These are phyloP conservation scores for Synanthedon andrenaeformis DNA, from an alignment of 2,888 invertebrate genomes.

Conservation along the genomic window DNA sequence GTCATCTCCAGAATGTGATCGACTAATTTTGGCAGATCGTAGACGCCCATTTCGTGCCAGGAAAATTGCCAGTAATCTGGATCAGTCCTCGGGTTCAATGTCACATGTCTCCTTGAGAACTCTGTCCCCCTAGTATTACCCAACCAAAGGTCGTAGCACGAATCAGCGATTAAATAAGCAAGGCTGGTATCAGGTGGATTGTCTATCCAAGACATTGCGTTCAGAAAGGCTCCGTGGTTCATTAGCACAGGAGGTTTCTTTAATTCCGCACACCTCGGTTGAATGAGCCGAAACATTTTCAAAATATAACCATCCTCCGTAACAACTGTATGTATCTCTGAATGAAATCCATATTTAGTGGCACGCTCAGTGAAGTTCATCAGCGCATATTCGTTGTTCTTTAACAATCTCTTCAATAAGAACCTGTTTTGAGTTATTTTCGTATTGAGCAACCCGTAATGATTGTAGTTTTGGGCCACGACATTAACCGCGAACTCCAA, in stretches of 20 bases:
- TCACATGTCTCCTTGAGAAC: not conserved
- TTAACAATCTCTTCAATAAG: not conserved
- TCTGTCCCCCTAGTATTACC: not conserved
- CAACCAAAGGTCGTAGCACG: not conserved
- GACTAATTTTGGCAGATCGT: not conserved
- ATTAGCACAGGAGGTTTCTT: not conserved
- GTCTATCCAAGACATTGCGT: not conserved
- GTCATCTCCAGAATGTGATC: not conserved
- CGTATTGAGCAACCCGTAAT: not conserved
- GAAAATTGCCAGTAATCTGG: not conserved
- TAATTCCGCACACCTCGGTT: not conserved
- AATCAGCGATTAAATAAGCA: not conserved
- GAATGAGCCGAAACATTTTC: not conserved
- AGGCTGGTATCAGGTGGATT: not conserved
- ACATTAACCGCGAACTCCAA: not conserved
- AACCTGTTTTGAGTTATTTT: not conserved
- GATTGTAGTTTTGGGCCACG: not conserved
- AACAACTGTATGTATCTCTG: not conserved
- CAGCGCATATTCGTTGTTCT: not conserved
- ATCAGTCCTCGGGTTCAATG: not conserved
- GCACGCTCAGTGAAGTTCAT: conserved; percentile 2
- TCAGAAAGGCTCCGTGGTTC: not conserved
- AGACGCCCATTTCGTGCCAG: not conserved
- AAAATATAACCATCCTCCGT: conserved; percentile 2
- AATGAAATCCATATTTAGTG: not conserved